A percentile compares a stretch with the other conserved stretches of the same genome.
phyloP scores from a whole-genome alignment of 1,140 invertebrate species.

The Listronotus bonariensis region DNA sequence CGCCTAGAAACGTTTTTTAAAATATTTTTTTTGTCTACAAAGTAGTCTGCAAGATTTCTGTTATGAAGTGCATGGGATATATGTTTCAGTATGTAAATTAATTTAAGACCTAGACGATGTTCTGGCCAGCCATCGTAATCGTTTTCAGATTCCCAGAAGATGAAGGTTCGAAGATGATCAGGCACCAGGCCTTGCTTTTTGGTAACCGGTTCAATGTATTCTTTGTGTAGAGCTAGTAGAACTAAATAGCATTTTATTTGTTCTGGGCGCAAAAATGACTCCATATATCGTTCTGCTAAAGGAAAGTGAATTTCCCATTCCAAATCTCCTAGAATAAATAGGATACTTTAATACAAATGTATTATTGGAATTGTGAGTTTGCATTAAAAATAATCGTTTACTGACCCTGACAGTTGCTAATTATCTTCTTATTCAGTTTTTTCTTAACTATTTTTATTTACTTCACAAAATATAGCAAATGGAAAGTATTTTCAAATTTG shows the following conservation, averaged over 20 bases:
- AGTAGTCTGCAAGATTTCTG: slow-evolving; percentile 70
- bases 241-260: slow-evolving; percentile 72
- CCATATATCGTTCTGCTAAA: slow-evolving; percentile 71
- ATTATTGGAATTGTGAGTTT: too few species aligned
- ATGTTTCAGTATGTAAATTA: slow-evolving; percentile 65
- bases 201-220: slow-evolving; percentile 66
- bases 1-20: slow-evolving; percentile 69
- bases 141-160: slow-evolving; percentile 78
- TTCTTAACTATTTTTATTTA: too few species aligned
- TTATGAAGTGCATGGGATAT: slow-evolving; percentile 60
- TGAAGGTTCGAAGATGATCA: slow-evolving; percentile 71
- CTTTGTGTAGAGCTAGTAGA: slow-evolving; percentile 66
- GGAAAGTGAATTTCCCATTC: slow-evolving; percentile 78
- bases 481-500: too few species aligned
- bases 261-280: slow-evolving; percentile 67
- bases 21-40: slow-evolving; percentile 72
- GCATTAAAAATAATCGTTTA: too few species aligned
- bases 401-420: too few species aligned
- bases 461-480: too few species aligned
- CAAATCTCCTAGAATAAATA: slow-evolving; percentile 49
- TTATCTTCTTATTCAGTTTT: too few species aligned
- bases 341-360: too few species aligned
- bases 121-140: slow-evolving; percentile 71
- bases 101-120: slow-evolving; percentile 67
- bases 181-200: slow-evolving; percentile 62